Conservation (phyloP, 2,797 vertebrate genomes). For the Amblyopsis hoosieri region DNA sequence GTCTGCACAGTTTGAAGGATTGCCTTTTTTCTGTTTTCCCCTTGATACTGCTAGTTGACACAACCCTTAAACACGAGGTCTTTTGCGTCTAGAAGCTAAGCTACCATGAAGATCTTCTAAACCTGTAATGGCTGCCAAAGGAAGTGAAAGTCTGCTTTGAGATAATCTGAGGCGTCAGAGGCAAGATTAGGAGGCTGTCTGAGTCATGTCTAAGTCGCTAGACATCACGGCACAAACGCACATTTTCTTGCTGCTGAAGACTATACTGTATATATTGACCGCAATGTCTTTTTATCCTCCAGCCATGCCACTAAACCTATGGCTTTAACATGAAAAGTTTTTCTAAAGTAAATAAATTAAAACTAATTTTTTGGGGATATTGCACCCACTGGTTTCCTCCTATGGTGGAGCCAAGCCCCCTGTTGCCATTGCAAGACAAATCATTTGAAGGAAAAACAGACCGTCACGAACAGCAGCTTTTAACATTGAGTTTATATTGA, state of each 20-base stretch:
- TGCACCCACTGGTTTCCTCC: constrained; percentile 23
- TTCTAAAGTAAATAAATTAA: no score
- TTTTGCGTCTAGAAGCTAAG: constrained; percentile 27
- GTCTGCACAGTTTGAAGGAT: constrained; percentile 34
- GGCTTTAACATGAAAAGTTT: constrained; percentile 11
- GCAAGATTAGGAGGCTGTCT: constrained; percentile 26
- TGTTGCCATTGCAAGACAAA: constrained; percentile 2
- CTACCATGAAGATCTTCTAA: constrained; percentile 38
- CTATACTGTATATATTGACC: constrained; percentile 28
- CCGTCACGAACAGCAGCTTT: not conserved
- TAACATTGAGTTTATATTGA: constrained; percentile 18
- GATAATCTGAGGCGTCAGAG: constrained; percentile 17
- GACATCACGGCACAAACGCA: constrained; percentile 14
- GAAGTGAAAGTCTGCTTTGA: constrained; percentile 36
- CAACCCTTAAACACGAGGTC: constrained; percentile 18
- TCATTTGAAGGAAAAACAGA: constrained; percentile 7
- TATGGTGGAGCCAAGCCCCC: constrained; percentile 14
- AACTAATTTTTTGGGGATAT: constrained; percentile 37
- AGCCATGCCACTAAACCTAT: constrained; percentile 18
- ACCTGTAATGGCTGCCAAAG: constrained; percentile 22
- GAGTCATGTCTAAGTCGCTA: constrained; percentile 20
- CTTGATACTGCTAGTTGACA: constrained; percentile 20
- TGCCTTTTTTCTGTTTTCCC: constrained; percentile 21
- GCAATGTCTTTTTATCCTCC: constrained; percentile 28
- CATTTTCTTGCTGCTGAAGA: constrained; percentile 23